Conservation (phyloP, 2,888 invertebrate genomes). For the Cancer borealis region DNA sequence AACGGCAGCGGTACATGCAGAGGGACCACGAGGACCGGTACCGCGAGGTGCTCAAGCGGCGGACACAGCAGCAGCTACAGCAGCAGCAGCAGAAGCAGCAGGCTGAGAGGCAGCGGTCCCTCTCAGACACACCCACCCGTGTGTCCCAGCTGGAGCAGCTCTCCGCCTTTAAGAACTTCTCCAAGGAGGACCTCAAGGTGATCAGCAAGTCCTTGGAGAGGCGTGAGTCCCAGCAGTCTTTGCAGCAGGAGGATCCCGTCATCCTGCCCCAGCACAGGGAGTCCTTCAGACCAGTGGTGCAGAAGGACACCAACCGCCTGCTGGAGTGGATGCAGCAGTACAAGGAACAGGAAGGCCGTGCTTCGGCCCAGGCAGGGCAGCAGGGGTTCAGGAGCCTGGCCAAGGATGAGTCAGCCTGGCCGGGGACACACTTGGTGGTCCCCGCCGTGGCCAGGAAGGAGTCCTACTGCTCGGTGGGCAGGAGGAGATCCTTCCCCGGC, state of each 20-base stretch:
- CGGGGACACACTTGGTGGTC: background rate
- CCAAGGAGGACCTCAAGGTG: slow-evolving; percentile 72
- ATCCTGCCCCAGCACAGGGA: slow-evolving; percentile 56
- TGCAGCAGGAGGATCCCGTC: background rate
- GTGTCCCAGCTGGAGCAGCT: slow-evolving; percentile 64
- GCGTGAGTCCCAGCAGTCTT: slow-evolving; percentile 64
- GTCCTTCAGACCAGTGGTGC: slow-evolving; percentile 50
- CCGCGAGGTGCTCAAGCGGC: slow-evolving; percentile 59
- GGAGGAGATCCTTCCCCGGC: slow-evolving; percentile 43
- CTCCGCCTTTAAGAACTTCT: slow-evolving; percentile 73
- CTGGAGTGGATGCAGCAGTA: slow-evolving; percentile 69
- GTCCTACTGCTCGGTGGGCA: slow-evolving; percentile 49
- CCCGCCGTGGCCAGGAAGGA: slow-evolving; percentile 57
- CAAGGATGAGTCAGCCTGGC: slow-evolving; percentile 12
- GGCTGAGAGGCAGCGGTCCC: slow-evolving; percentile 36
- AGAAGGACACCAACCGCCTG: slow-evolving; percentile 64
- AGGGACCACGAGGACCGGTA: slow-evolving; percentile 68
- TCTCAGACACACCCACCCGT: slow-evolving; percentile 53
- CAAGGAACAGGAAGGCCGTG: slow-evolving; percentile 54
- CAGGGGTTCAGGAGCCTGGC: background rate
- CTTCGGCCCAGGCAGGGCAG: background rate
- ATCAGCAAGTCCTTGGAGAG: slow-evolving; percentile 74
- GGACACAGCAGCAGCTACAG: slow-evolving; percentile 4
- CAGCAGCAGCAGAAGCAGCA: slow-evolving; percentile 17
- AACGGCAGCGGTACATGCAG: slow-evolving; percentile 69